Conservation (phyloP, 2,113 vertebrate species). For the Capreolus pygargus region DNA sequence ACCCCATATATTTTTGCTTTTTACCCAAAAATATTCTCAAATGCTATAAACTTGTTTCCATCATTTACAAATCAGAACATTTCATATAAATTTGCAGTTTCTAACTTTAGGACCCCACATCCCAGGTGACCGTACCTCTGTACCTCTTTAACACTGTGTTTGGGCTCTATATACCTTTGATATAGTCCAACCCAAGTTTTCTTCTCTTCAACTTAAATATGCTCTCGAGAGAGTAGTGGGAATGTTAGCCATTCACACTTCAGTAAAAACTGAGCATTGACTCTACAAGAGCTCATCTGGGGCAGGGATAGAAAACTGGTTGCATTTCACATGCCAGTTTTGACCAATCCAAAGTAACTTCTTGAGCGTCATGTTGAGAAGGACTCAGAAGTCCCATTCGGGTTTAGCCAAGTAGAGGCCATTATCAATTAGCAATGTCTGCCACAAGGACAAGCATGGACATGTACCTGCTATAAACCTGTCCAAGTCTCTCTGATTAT, state of each 20-base stretch:
- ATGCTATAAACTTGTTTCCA: not conserved
- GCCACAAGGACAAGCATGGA: not conserved
- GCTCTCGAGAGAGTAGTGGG: not conserved
- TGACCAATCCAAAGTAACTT: not conserved
- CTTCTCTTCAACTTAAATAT: not conserved
- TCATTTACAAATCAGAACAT: not conserved
- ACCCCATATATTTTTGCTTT: not conserved
- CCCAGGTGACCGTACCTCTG: constrained; percentile 65
- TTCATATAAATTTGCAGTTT: not conserved
- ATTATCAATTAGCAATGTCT: not conserved
- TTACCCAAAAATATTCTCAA: not conserved
- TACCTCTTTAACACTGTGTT: constrained; percentile 64
- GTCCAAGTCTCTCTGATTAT: not conserved
- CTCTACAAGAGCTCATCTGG: not conserved
- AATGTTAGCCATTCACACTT: not conserved
- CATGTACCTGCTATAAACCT: rapidly evolving
- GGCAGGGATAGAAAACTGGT: not conserved
- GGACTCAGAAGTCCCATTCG: not conserved
- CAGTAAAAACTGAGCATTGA: not conserved
- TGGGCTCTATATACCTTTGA: not conserved
- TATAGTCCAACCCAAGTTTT: not conserved
- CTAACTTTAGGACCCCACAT: not conserved
- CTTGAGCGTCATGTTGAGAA: not conserved
- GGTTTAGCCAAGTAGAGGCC: not conserved
- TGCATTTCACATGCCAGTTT: not conserved